Evolutionary conservation across 2,113 vertebrate species (phyloP).

Genomic region (Argyrosomus japonicus): DNA sequence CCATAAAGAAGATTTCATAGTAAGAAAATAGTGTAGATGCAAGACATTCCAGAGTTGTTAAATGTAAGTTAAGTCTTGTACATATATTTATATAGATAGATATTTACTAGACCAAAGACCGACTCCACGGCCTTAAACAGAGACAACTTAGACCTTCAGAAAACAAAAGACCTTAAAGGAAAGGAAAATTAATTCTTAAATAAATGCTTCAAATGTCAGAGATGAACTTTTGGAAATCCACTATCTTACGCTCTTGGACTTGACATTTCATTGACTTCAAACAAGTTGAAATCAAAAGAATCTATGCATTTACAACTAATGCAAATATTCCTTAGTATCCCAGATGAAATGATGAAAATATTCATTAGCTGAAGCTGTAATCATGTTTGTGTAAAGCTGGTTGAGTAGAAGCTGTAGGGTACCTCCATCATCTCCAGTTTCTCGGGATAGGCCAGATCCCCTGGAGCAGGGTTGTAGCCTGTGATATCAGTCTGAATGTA

Average conservation of each 20-base stretch:
- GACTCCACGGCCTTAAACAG: not conserved
- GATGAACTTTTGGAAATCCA: not conserved
- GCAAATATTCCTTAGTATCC: not conserved
- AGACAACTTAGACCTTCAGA: no score
- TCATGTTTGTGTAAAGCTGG: not conserved
- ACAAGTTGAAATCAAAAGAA: not conserved
- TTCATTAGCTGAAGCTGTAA: not conserved
- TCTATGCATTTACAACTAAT: not conserved
- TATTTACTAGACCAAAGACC: slow-evolving; percentile 13
- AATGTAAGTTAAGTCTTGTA: slow-evolving; percentile 14
- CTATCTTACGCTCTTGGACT: not conserved
- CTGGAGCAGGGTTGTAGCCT: slow-evolving; percentile 95
- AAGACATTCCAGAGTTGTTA: slow-evolving; percentile 3
- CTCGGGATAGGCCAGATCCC: slow-evolving; percentile 96
- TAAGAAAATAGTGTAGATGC: not conserved
- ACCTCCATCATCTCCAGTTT: slow-evolving; percentile 99
- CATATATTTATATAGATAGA: slow-evolving; percentile 12
- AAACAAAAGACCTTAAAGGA: no score
- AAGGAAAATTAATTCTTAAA: no score
- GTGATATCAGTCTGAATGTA: slow-evolving; percentile 98
- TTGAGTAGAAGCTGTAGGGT: not conserved
- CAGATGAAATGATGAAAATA: not conserved
- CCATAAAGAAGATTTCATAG: not conserved
- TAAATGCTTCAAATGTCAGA: no score
- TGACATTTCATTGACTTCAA: not conserved